Percentiles rank a stretch among this genome's conserved stretches.
Evolutionary conservation across 2,888 invertebrate genomes (phyloP).

Genomic region (Diogma glabrata): DNA sequence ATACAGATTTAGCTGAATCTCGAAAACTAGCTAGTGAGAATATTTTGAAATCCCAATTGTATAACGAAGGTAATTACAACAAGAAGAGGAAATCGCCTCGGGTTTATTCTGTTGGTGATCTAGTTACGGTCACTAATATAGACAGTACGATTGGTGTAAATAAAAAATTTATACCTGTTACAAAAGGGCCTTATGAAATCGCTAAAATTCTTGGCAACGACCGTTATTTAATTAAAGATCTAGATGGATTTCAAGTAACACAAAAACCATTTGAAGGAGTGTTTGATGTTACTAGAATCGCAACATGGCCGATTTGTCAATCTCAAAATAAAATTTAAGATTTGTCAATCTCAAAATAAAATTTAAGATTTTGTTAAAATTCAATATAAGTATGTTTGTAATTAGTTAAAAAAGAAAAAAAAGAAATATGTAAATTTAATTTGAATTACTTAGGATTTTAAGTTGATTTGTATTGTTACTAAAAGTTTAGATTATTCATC

Average conservation of each 20-base stretch:
- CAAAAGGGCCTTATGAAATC: not conserved
- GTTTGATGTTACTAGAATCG: too few relatives aligned
- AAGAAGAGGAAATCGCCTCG: not conserved
- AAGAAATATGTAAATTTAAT: too few relatives aligned
- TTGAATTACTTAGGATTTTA: too few relatives aligned
- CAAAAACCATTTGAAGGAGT: not conserved
- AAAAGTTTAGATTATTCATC: too few relatives aligned
- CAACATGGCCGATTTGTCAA: too few relatives aligned
- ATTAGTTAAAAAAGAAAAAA: too few relatives aligned
- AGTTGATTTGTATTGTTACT: too few relatives aligned
- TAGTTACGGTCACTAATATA: not conserved
- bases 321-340: too few relatives aligned
- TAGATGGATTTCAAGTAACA: not conserved
- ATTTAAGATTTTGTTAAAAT: too few relatives aligned
- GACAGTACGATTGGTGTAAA: not conserved
- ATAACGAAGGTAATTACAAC: not conserved
- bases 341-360: too few relatives aligned
- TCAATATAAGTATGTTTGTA: too few relatives aligned
- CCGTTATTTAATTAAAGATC: not conserved
- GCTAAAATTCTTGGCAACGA: not conserved
- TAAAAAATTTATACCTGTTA: not conserved
- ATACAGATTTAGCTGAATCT: not conserved
- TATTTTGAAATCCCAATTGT: not conserved
- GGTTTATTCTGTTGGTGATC: not conserved
- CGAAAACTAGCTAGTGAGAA: not conserved